phyloP scores from a whole-genome alignment of 2,888 invertebrate species.

The Epistrophe grossulariae region DNA sequence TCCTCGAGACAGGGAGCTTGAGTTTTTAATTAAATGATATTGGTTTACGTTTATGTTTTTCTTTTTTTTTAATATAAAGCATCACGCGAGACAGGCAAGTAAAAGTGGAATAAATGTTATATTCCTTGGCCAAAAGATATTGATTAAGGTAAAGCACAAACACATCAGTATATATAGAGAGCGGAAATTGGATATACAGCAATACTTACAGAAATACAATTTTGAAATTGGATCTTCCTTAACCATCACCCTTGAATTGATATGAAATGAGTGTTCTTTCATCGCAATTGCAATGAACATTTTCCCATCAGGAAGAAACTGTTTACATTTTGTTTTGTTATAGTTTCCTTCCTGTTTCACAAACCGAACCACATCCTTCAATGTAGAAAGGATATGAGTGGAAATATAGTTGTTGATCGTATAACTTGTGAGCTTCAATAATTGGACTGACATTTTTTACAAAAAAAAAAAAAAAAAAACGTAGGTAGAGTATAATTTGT shows the following conservation, averaged over 20 bases:
- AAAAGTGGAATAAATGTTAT: neutral
- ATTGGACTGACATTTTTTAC: neutral
- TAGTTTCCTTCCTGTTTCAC: slow-evolving; percentile 24
- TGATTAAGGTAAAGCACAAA: slow-evolving; percentile 17
- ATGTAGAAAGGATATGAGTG: slow-evolving; percentile 1
- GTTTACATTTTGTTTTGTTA: slow-evolving; percentile 17
- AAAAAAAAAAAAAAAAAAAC: neutral
- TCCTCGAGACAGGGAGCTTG: slow-evolving; percentile 12
- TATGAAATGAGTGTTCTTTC: slow-evolving; percentile 20
- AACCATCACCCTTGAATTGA: neutral
- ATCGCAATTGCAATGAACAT: slow-evolving; percentile 41
- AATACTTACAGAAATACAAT: slow-evolving; percentile 21
- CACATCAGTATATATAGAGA: neutral
- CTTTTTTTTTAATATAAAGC: neutral
- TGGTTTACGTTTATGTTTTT: slow-evolving; percentile 22
- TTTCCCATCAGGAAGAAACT: slow-evolving; percentile 26
- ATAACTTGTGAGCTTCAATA: neutral
- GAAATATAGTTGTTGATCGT: neutral
- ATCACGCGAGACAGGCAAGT: neutral
- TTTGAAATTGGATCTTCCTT: slow-evolving; percentile 30
- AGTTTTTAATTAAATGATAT: slow-evolving; percentile 41
- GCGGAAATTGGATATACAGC: slow-evolving; percentile 31
- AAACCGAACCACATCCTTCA: neutral
- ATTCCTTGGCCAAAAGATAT: slow-evolving; percentile 11
- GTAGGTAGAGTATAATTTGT: too few species aligned